Evolutionary conservation across 1,140 invertebrate species (phyloP).

Genomic region (Drosophila lacertosa): DNA sequence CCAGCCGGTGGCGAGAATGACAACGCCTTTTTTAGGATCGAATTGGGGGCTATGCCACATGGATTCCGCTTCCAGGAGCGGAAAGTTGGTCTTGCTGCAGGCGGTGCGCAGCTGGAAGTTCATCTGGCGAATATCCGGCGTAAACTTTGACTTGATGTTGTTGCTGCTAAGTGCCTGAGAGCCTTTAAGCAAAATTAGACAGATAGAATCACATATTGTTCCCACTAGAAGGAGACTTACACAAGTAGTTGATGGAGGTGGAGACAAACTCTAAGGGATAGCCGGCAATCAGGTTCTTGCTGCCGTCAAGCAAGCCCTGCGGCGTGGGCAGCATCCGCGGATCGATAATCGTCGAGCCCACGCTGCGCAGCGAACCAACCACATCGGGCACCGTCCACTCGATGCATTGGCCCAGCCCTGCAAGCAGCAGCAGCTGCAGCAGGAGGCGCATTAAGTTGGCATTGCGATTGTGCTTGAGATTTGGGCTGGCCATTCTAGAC

Average conservation of each 20-base stretch:
- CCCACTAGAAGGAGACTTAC: constrained; percentile 46
- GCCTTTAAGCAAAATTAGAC: constrained; percentile 68
- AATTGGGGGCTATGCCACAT: constrained; percentile 71
- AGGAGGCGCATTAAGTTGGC: not conserved
- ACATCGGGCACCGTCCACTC: constrained; percentile 59
- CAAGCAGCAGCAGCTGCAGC: constrained; percentile 21
- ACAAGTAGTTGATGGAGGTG: constrained; percentile 61
- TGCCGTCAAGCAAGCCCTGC: constrained; percentile 59
- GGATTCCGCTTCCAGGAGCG: constrained; percentile 48
- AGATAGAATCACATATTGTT: not conserved
- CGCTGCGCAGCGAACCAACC: constrained; percentile 32
- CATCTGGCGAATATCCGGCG: constrained; percentile 67
- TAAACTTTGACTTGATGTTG: constrained; percentile 57
- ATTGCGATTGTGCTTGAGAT: not conserved
- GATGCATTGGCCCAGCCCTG: constrained; percentile 7
- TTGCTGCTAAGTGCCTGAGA: constrained; percentile 68
- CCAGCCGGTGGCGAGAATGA: constrained; percentile 80
- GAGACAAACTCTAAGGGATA: constrained; percentile 77
- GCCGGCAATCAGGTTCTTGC: constrained; percentile 74
- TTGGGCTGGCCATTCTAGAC: constrained; percentile 44
- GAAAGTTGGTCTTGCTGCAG: constrained; percentile 52
- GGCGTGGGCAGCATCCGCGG: constrained; percentile 70
- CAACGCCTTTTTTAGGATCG: constrained; percentile 68
- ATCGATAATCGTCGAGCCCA: constrained; percentile 52
- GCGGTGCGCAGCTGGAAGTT: constrained; percentile 66